Conservation (phyloP, 2,113 vertebrate genomes). For the Ginglymostoma cirratum region DNA sequence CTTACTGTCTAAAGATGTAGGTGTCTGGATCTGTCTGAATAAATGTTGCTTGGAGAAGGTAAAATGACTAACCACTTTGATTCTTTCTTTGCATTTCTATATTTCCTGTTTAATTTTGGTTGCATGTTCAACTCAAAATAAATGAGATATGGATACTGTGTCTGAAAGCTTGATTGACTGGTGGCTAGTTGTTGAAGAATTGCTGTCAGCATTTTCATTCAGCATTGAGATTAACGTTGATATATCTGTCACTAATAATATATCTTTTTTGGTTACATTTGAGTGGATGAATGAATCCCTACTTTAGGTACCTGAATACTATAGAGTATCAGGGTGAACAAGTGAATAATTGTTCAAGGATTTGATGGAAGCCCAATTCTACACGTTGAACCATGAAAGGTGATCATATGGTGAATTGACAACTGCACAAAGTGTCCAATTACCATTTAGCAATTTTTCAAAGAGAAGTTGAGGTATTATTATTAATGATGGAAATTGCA, state of each 20-base stretch:
- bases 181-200: not conserved
- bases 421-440: not conserved
- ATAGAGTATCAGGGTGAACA: not conserved
- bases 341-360: not conserved
- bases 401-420: not conserved
- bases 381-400: not conserved
- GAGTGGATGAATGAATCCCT: not conserved
- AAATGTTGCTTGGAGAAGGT: not conserved
- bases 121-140: not conserved
- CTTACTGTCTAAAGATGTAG: not conserved
- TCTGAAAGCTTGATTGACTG: not conserved
- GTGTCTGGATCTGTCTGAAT: not conserved
- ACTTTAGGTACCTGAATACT: not conserved
- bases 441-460: not conserved
- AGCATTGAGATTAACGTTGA: not conserved
- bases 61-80: not conserved
- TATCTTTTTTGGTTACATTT: not conserved
- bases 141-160: not conserved
- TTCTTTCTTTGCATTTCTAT: not conserved
- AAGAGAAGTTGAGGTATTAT: not conserved
- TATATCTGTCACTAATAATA: not conserved
- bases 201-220: not conserved
- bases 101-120: not conserved
- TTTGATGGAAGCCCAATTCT: not conserved
- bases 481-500: not conserved